phyloP scores from a whole-genome alignment of 2,888 invertebrate species.

The Hesperia comma region DNA sequence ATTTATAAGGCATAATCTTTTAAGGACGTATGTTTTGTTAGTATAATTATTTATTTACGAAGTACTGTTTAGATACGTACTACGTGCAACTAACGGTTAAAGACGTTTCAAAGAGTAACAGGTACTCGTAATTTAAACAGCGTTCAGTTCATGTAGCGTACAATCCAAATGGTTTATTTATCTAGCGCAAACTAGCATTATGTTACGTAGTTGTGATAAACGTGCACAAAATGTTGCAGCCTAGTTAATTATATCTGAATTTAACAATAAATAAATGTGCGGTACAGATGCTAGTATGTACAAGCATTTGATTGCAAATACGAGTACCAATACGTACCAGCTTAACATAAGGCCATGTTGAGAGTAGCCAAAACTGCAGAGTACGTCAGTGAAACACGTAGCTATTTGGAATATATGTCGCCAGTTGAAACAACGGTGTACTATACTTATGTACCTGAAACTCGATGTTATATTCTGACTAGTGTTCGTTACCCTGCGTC shows the following conservation, averaged over 20 bases:
- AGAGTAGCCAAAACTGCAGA: slow-evolving; percentile 59
- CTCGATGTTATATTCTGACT: slow-evolving; percentile 56
- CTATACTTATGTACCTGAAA: slow-evolving; percentile 54
- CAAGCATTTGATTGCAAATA: not conserved
- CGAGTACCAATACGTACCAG: slow-evolving; percentile 28
- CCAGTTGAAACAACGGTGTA: slow-evolving; percentile 52
- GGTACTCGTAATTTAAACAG: not conserved
- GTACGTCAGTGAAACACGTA: slow-evolving; percentile 78
- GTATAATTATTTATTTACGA: no score
- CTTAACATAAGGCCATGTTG: slow-evolving; percentile 49
- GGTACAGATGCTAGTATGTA: not conserved
- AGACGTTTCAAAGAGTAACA: not conserved
- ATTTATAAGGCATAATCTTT: slow-evolving; percentile 17
- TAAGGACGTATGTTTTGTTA: slow-evolving; percentile 12
- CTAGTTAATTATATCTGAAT: slow-evolving; percentile 1
- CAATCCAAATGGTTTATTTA: no score
- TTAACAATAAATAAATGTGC: not conserved
- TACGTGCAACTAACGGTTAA: no score
- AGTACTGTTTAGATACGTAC: no score
- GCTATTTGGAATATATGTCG: slow-evolving; percentile 67
- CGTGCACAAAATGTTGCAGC: not conserved
- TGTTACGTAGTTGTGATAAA: not conserved
- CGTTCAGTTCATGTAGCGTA: no score
- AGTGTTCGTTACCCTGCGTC: slow-evolving; percentile 64
- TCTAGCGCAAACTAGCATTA: not conserved